Base-by-base conservation (phyloP, 2,888 invertebrate genomes). In the Lasioglossum calceatum region DNA sequence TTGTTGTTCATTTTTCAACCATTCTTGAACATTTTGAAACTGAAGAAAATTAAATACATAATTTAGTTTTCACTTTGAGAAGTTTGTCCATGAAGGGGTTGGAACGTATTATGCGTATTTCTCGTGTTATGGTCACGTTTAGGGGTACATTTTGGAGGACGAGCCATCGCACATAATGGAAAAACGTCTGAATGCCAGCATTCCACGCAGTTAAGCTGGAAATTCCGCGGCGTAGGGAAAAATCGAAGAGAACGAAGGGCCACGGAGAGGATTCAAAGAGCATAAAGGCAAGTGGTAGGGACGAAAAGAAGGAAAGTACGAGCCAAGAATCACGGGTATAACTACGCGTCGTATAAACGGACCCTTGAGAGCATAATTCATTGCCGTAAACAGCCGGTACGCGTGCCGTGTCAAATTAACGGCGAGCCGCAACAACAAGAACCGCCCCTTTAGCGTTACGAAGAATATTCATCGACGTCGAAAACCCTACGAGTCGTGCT, bases 351-450 rank as follows among this genome's bases (percentile, higher is more conserved):
- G 90, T 87, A 92, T 91, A 92, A 93, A 92, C 89, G 92, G 91
- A 92, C 92, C 91, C 90, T 88, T 90, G 91, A 92, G 92, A 93
- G 92, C 92, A 92, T 93, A 93, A 93, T 91, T 93, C 93, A 93
- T 93, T 91, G 92, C 92, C 88, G 91, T 93, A 93, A 93, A 92
- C 93, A 92, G 92, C 91, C 90, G 90, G 90, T 92, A 91, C 92
- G 86, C 88, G 91, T 89, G 88, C 91, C 92, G 91, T 91, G 92
- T 93, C 93, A 92, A 92, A 93, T 93, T 93, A 93, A 93, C 92
- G 92, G 89, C 89, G 89, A 75, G 77, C 79, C 61, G 73, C 79
- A 78, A 76, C 80, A 77, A 79, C 71, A 70, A 58, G 79, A 70
- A 44, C 39, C 82, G 54, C 82, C 64, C 64, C 77, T 82, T 82